Percentiles rank a stretch among this genome's conserved stretches.
Conservation (phyloP, 2,888 invertebrate species). For the Pandemis corylana region DNA sequence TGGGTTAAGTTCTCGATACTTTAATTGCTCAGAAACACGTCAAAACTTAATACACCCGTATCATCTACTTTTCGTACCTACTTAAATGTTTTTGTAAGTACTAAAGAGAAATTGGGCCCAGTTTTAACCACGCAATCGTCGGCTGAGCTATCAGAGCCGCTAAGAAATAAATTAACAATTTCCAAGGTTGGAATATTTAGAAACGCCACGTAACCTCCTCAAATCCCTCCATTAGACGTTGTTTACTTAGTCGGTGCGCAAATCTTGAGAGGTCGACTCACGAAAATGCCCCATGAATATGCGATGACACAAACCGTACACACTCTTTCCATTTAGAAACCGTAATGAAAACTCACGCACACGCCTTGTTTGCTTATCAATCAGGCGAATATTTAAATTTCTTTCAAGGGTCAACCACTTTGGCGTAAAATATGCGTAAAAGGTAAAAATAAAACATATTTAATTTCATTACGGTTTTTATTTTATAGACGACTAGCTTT, state of each 20-base stretch:
- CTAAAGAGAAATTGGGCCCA: neutral
- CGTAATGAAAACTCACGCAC: slow-evolving; percentile 81
- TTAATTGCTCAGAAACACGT: slow-evolving; percentile 34
- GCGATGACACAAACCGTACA: slow-evolving; percentile 84
- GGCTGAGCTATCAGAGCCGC: neutral
- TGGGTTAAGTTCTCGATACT: slow-evolving; percentile 29
- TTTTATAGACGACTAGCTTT: neutral
- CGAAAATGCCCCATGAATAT: slow-evolving; percentile 84
- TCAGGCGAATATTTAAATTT: slow-evolving; percentile 61
- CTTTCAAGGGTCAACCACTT: slow-evolving; percentile 18
- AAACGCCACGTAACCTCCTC: slow-evolving; percentile 73
- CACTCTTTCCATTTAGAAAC: slow-evolving; percentile 83
- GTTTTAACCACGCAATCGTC: slow-evolving; percentile 4
- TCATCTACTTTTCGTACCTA: neutral
- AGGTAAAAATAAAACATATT: neutral
- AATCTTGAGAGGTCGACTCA: slow-evolving; percentile 83
- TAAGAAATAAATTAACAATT: slow-evolving; percentile 39
- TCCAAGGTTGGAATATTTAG: slow-evolving; percentile 51
- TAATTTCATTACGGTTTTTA: neutral
- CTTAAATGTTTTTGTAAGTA: neutral
- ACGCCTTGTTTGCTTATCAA: slow-evolving; percentile 74
- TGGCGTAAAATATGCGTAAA: neutral
- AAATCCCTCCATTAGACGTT: slow-evolving; percentile 82
- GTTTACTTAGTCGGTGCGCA: slow-evolving; percentile 81
- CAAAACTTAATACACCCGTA: slow-evolving; percentile 17